These are phyloP conservation scores for Scrobipalpa atriplicella DNA, from an alignment of 2,888 invertebrate species.

Conservation along the genomic window DNA sequence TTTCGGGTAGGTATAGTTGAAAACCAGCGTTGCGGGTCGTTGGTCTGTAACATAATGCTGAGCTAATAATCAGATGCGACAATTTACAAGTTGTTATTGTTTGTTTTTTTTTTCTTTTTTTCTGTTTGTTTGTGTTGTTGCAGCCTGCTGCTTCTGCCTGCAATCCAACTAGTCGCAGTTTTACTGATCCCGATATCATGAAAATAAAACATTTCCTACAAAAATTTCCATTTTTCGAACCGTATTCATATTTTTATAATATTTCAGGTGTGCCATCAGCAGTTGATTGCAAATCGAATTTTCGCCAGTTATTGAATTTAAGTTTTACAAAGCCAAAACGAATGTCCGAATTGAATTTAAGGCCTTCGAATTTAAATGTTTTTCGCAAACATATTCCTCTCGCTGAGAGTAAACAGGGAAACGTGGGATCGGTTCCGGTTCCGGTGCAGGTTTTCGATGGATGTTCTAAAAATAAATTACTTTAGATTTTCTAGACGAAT, in stretches of 20 bases:
- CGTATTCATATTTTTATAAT: background rate
- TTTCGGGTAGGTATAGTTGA: too few relatives aligned
- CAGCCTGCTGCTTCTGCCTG: too few relatives aligned
- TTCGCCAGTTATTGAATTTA: background rate
- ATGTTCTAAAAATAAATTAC: constrained; percentile 5
- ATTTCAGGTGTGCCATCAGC: background rate
- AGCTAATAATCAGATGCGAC: too few relatives aligned
- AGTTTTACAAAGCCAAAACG: background rate
- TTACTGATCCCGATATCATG: background rate
- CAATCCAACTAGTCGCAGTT: too few relatives aligned
- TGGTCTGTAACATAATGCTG: too few relatives aligned
- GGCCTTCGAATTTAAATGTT: background rate
- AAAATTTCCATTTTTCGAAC: background rate
- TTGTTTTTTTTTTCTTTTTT: too few relatives aligned
- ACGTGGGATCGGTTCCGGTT: background rate
- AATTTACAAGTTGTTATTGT: too few relatives aligned
- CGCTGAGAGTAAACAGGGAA: background rate
- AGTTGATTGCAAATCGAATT: constrained; percentile 7
- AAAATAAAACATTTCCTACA: background rate
- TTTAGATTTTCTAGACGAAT: background rate
- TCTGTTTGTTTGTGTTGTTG: too few relatives aligned
- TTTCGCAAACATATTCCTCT: background rate
- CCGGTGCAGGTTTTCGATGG: background rate
- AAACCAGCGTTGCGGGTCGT: too few relatives aligned
- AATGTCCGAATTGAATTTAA: background rate